Conservation (phyloP, 2,888 invertebrate genomes). For the Lymantria dispar region DNA sequence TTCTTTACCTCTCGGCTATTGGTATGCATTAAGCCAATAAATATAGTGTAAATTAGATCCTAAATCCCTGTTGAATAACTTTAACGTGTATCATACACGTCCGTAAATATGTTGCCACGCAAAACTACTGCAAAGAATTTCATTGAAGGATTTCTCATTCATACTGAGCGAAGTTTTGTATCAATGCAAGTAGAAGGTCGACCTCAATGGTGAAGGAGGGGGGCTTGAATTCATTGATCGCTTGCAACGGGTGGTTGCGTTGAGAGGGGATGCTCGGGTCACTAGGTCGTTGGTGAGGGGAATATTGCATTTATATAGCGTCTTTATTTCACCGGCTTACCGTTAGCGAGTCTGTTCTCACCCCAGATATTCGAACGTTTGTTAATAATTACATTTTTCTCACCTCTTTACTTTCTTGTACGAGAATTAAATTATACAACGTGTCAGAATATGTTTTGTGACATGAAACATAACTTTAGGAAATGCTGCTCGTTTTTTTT, state of each 20-base stretch:
- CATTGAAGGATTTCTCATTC: conserved; percentile 48
- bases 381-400: conserved; percentile 43
- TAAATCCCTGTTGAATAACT: too few species aligned
- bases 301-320: conserved; percentile 31
- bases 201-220: conserved; percentile 49
- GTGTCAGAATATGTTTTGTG: conserved; percentile 38
- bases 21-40: too few species aligned
- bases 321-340: conserved; percentile 24
- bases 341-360: conserved; percentile 35
- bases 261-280: conserved; percentile 47
- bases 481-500: conserved; percentile 18
- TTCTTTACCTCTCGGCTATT: too few species aligned
- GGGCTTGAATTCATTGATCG: conserved; percentile 65
- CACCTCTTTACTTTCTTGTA: conserved; percentile 34
- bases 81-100: too few species aligned
- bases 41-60: too few species aligned
- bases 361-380: conserved; percentile 36
- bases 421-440: conserved; percentile 40
- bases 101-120: conserved; percentile 20
- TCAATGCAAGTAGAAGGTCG: conserved; percentile 47
- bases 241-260: conserved; percentile 40
- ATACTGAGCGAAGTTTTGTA: conserved; percentile 44
- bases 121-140: conserved; percentile 27
- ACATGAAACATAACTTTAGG: conserved; percentile 37
- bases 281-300: conserved; percentile 55